A percentile compares a stretch with the other conserved stretches of the same genome.
Evolutionary conservation across 2,888 invertebrate species (phyloP).

Genomic region (Idaea straminata): DNA sequence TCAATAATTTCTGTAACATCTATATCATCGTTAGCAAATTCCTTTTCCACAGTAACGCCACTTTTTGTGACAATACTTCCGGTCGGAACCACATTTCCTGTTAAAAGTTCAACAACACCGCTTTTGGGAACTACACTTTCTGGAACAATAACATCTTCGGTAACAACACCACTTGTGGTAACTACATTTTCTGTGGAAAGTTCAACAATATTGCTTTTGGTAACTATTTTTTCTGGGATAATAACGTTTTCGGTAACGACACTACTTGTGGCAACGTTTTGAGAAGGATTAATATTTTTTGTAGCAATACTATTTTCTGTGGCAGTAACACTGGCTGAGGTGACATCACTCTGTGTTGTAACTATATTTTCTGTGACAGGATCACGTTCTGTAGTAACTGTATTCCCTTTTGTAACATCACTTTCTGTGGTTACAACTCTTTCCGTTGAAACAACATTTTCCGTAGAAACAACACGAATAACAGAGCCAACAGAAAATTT

Average conservation of each 20-base stretch:
- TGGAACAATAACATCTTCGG: not conserved
- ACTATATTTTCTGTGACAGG: not conserved
- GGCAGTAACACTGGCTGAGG: not conserved
- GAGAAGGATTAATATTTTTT: not conserved
- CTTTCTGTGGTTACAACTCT: not conserved
- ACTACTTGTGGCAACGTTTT: not conserved
- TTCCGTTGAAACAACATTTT: not conserved
- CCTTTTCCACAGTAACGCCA: not conserved
- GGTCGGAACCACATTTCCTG: not conserved
- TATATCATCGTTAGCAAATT: not conserved
- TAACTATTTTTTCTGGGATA: not conserved
- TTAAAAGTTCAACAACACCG: not conserved
- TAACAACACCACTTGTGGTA: not conserved
- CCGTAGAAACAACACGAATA: not conserved
- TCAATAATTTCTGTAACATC: not conserved
- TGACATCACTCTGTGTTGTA: not conserved
- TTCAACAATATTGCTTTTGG: too few species aligned
- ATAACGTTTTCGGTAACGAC: not conserved
- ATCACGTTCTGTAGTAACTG: not conserved
- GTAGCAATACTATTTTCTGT: not conserved
- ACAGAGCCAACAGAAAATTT: not conserved
- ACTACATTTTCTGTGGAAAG: not conserved
- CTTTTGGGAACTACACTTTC: not conserved
- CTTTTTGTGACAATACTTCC: not conserved
- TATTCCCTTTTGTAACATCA: not conserved